Conservation (phyloP, 2,797 vertebrate genomes). For the Spatula versicolor region DNA sequence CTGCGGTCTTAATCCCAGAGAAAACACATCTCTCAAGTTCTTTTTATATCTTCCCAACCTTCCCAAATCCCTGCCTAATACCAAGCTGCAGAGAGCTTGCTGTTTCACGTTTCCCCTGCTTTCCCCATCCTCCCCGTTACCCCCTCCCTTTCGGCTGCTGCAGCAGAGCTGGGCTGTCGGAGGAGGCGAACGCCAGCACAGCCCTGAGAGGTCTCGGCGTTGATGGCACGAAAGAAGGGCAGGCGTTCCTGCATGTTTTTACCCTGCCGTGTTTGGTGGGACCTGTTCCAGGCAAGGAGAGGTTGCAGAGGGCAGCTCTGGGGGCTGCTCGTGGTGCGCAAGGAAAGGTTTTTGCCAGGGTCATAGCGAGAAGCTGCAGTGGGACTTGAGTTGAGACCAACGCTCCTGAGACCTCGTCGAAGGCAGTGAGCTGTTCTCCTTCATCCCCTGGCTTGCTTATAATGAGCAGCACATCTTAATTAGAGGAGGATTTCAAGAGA, state of each 20-base stretch:
- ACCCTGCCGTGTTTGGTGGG: rapidly evolving
- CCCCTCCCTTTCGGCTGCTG: background rate
- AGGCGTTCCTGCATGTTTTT: background rate
- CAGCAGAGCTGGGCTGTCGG: background rate
- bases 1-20: slow-evolving; percentile 32
- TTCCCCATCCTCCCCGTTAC: background rate
- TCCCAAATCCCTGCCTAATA: slow-evolving; percentile 44
- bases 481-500: background rate
- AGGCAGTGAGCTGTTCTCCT: background rate
- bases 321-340: background rate
- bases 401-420: background rate
- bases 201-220: rapidly evolving
- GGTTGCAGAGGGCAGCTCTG: background rate
- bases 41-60: slow-evolving; percentile 3
- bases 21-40: background rate
- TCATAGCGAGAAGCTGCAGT: background rate
- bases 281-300: background rate
- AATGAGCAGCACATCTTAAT: background rate
- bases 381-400: background rate
- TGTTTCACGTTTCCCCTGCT: background rate
- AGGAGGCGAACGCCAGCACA: background rate
- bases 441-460: background rate
- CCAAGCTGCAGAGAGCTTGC: background rate
- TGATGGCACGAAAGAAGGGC: background rate
- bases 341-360: background rate